Base-by-base conservation (phyloP, 1,140 invertebrate species). In the Lethrus apterus region DNA sequence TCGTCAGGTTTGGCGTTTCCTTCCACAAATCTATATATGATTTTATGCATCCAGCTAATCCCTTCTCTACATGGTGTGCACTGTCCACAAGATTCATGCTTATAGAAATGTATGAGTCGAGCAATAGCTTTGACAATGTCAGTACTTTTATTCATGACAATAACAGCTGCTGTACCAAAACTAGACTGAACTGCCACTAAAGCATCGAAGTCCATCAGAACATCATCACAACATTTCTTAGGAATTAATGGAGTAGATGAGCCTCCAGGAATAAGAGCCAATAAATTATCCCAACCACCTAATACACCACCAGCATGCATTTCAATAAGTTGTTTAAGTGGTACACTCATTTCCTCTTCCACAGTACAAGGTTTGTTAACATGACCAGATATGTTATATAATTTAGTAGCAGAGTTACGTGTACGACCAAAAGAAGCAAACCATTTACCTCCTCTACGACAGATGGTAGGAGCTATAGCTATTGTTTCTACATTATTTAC, bases 61-160 rank as follows among this genome's bases (percentile, higher is more conserved):
- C 63, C 63, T 51, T 99, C 96, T 33, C 96, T 76, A 68, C 96
- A 99, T 7, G 95, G 96, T 44, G 95, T 99, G 65, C 96, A 99
- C 72, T 98, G 96, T 10, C 96, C 96, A 71, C 96, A 99, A n/a
- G 92, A 96, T 71, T 99, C 96, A 65, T 99, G 96, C 64, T 98
- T 97, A 69, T 99, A 99, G 71, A 99, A 99, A 64, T 91, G 85
- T 54, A 94, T 92, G 19, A 99, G 78, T 30, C 96, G 79, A 11
- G 91, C 84, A 63, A 99, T 98, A 1, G 94, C 97, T 67, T 92
- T 90, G 42, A 99, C 87, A 45, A 99, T 81, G 72, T 99, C 96
- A 0, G 93, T 93, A 52, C 92, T 87, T 59, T 95, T 93, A 66
- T 99, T 96, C 94, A 99, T 99, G 4, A 99, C 96, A 64, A 99